Base-by-base conservation (phyloP, 2,797 vertebrate species). In the Basileuterus tristriatus region DNA sequence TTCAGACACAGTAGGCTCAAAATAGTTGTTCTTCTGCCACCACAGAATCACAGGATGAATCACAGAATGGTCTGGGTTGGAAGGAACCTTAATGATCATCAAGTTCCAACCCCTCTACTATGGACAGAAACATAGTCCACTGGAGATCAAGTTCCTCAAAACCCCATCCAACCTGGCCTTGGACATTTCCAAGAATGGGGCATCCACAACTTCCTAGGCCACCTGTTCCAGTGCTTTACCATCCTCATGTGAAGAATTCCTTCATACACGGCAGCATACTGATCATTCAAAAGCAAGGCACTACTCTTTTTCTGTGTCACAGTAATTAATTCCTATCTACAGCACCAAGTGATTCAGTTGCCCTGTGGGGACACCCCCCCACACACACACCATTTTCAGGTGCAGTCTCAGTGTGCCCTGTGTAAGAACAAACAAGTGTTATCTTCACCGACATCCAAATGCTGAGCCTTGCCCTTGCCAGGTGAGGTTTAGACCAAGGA, bases 381-480 rank as follows among this genome's bases (percentile, higher is more conserved):
- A 3, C 2, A 22, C 0, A 0, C 22, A 27, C 9, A 20, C 9
- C 7, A 3, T 27, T 23, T 39, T 60, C 49, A 63, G 50, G 60
- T 6, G 11, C 39, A 43, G 58, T 19, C 9, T 29, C 34, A 55
- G 15, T 12, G 21, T 11, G 26, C 5, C 6, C 20, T n/a, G 2
- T 2, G 2, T 43, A 67, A 72, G 59, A 90, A 47, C 22, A 78
- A 68, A 34, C 11, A 43, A 2, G 1, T 23, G 7, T 36, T 62
- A 27, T 5, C 36, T 50, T 68, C 55, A 43, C 19, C 20, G 4
- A 60, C 34, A 64, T 20, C 30, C 12, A 0, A 14, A 24, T 55
- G 43, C 16, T 58, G 43, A 70, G 27, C 43, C 80, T 55, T 87
- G 46, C 22, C 53, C 58, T 64, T 65, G 22, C 22, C 8, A 79